Conservation (phyloP, 2,797 vertebrate genomes). For the Garrulus glandarius region DNA sequence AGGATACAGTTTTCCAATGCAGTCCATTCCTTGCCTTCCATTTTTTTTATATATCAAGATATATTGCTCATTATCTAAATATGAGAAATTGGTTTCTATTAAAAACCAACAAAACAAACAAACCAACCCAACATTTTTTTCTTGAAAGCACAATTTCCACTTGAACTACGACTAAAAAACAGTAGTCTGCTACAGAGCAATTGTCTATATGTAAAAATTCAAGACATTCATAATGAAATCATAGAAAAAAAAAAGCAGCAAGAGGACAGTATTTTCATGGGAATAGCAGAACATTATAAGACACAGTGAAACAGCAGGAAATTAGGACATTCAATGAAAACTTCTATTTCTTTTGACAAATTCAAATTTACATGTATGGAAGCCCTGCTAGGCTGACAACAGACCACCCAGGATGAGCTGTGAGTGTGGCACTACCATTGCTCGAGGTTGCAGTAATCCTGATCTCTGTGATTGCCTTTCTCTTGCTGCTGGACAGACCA, state of each 20-base stretch:
- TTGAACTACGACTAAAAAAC: not conserved
- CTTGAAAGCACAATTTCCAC: too few species aligned
- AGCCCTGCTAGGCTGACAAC: not conserved
- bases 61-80: not conserved
- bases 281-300: not conserved
- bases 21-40: not conserved
- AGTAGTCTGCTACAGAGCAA: not conserved
- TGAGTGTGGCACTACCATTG: not conserved
- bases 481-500: not conserved
- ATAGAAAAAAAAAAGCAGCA: not conserved
- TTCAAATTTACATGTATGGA: not conserved
- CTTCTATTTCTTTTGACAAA: not conserved
- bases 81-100: not conserved
- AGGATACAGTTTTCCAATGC: not conserved
- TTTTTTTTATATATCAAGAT: not conserved
- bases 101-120: fast-evolving
- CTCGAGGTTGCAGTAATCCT: not conserved
- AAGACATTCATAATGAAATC: not conserved
- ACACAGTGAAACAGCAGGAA: not conserved
- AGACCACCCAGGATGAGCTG: not conserved
- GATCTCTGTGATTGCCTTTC: not conserved
- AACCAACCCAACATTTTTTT: fast-evolving
- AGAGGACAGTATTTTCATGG: not conserved
- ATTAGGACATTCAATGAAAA: not conserved
- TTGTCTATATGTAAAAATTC: not conserved